Base-by-base conservation (phyloP, 2,888 invertebrate genomes). In the Alviniconcha strummeri region DNA sequence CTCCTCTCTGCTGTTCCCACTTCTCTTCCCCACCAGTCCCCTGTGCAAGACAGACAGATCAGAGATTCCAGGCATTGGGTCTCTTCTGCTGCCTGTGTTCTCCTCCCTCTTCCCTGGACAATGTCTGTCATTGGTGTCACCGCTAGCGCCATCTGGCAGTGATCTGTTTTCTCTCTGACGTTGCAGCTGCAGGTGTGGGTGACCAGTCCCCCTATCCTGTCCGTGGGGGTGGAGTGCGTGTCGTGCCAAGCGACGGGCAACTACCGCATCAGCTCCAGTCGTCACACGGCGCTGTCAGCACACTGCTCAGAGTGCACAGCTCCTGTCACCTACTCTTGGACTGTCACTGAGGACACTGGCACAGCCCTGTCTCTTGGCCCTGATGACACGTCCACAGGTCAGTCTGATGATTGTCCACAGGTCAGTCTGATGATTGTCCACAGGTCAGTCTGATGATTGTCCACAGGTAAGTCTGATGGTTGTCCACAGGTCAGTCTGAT, bases 281-380 rank as follows among this genome's bases (percentile, higher is more conserved):
- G 86, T 19, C 87, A 87, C 82, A 74, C 88, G 9, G 86, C 88
- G 4, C 85, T 91, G 19, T 75, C 85, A 54, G 89, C 90, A 11
- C 36, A 54, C 4, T 91, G 91, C 85, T 72, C 84, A 0, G 88
- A 88, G 60, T 90, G 90, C 60, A 83, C 86, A n/a, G 84, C 86
- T 55, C 69, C 56, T 4, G 79, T 86, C 13, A 84, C 85, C 1
- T 91, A 88, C 80, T 11, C 72, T 2, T 91, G 91, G 91, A 86
- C 85, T 9, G 87, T 89, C 11, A 79, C 67, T 15, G 69, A 81
- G 57, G 83, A 75, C 8, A 36, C 71, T 19, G 79, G 81, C 13
- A 69, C 57, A 2, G n/a, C 85, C 13, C 60, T 87, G 3, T 75
- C 78, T 3, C 71, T 87, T 11, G 79, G 78, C 69, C 71, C 80